Percentiles rank a stretch among this genome's conserved stretches.
Evolutionary conservation across 2,797 vertebrate genomes (phyloP).

Genomic region (Ibycter americanus): DNA sequence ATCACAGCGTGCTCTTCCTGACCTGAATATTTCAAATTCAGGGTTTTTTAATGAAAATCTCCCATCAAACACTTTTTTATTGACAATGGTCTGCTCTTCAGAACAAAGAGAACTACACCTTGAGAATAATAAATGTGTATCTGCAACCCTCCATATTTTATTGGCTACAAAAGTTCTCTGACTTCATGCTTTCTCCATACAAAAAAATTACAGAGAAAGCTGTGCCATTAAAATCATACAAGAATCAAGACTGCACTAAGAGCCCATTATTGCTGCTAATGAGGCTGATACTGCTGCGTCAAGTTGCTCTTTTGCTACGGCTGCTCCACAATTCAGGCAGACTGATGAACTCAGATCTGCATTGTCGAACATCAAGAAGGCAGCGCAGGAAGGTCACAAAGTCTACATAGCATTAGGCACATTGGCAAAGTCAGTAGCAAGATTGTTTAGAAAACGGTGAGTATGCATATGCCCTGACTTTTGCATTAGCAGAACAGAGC

Average conservation of each 20-base stretch:
- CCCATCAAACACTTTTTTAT: slow-evolving; percentile 33
- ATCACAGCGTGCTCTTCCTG: slow-evolving; percentile 26
- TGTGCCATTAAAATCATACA: slow-evolving; percentile 46
- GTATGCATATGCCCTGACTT: neutral
- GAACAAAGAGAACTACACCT: slow-evolving; percentile 28
- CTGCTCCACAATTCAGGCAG: neutral
- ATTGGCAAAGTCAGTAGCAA: neutral
- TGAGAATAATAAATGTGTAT: slow-evolving; percentile 16
- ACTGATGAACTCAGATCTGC: neutral
- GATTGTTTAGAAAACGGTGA: neutral
- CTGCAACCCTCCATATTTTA: slow-evolving; percentile 31
- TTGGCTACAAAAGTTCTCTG: slow-evolving; percentile 32
- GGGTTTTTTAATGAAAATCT: slow-evolving; percentile 39
- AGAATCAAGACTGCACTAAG: slow-evolving; percentile 50
- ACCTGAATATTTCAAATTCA: slow-evolving; percentile 55
- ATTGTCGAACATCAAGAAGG: slow-evolving; percentile 1
- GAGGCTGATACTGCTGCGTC: slow-evolving; percentile 33
- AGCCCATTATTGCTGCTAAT: slow-evolving; percentile 51
- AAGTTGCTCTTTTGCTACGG: slow-evolving; percentile 24
- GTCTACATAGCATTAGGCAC: neutral
- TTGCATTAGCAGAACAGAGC: too few species aligned
- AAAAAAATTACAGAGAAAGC: neutral
- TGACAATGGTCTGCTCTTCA: slow-evolving; percentile 29
- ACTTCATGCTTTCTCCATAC: slow-evolving; percentile 14
- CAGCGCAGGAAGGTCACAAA: neutral